These are phyloP conservation scores for Rafetus swinhoei DNA, from an alignment of 2,113 vertebrate genomes.

Conservation along the genomic window DNA sequence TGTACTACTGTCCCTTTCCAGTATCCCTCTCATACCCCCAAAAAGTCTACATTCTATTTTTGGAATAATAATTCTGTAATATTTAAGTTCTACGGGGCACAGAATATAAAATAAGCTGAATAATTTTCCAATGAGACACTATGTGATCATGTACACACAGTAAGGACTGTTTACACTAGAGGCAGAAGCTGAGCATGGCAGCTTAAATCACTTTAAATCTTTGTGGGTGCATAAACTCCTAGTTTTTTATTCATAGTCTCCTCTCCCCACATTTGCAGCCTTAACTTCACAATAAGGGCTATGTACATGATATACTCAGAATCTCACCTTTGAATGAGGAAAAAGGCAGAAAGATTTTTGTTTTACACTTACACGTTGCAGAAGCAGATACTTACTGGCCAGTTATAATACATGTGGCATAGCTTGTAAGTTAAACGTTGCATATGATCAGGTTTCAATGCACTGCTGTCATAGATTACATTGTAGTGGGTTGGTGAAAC, in stretches of 20 bases:
- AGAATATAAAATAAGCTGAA: background rate
- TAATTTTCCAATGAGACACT: background rate
- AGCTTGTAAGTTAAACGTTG: conserved; percentile 96
- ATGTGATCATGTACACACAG: background rate
- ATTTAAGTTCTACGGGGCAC: background rate
- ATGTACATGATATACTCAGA: background rate
- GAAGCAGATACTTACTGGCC: conserved; percentile 84
- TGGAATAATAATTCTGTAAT: background rate
- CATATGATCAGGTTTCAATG: conserved; percentile 93
- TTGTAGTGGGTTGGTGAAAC: conserved; percentile 95
- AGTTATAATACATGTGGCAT: conserved; percentile 97
- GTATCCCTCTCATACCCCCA: background rate
- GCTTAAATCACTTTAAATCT: background rate
- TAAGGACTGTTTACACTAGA: background rate
- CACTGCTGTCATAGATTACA: conserved; percentile 90
- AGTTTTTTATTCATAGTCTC: accelerated
- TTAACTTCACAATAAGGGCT: background rate
- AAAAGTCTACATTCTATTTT: background rate
- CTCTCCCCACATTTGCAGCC: background rate
- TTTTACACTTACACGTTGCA: background rate
- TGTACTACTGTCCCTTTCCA: background rate
- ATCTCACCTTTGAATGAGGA: accelerated
- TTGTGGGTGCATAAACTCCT: background rate
- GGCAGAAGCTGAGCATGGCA: background rate
- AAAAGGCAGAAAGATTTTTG: background rate